A percentile compares a stretch with the other conserved stretches of the same genome.
Evolutionary conservation across 2,888 invertebrate genomes (phyloP).

Genomic region (Cyrtodaria siliqua): DNA sequence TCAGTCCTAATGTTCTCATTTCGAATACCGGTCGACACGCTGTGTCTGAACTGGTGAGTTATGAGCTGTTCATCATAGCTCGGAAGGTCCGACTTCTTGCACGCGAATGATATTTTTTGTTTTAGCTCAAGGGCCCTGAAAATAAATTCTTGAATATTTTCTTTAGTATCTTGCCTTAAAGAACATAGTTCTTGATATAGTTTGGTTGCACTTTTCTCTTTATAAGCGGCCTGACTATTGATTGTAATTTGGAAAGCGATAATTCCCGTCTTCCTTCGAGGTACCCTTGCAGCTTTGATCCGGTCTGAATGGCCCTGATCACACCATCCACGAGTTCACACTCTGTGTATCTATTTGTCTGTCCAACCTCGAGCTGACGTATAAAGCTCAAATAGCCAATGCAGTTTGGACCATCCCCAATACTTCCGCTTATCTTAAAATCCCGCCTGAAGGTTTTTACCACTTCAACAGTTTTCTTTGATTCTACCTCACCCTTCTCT

Average conservation of each 20-base stretch:
- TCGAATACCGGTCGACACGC: conserved; percentile 2
- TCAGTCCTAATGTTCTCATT: conserved; percentile 3
- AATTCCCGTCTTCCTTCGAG: conserved; percentile 22
- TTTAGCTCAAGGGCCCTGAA: background rate
- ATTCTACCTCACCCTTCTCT: background rate
- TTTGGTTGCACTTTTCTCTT: background rate
- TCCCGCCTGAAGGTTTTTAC: background rate
- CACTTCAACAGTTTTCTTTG: no score
- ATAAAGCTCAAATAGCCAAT: conserved; percentile 8
- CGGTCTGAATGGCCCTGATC: conserved; percentile 21
- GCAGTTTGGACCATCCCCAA: conserved; percentile 10
- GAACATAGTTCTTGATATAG: background rate
- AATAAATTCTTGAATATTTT: background rate
- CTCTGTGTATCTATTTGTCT: conserved; percentile 5
- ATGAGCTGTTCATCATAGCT: background rate
- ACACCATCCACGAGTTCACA: conserved; percentile 15
- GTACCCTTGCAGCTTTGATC: conserved; percentile 20
- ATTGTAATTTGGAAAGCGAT: background rate
- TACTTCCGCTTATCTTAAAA: conserved; percentile 16
- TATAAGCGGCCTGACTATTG: conserved; percentile 2
- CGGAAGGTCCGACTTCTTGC: background rate
- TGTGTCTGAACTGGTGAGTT: background rate
- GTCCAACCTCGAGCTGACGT: conserved; percentile 12
- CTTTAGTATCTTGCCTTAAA: background rate
- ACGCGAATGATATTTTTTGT: background rate